Conservation (phyloP, 2,888 invertebrate species). For the Sinodicranocentrus sp. region DNA sequence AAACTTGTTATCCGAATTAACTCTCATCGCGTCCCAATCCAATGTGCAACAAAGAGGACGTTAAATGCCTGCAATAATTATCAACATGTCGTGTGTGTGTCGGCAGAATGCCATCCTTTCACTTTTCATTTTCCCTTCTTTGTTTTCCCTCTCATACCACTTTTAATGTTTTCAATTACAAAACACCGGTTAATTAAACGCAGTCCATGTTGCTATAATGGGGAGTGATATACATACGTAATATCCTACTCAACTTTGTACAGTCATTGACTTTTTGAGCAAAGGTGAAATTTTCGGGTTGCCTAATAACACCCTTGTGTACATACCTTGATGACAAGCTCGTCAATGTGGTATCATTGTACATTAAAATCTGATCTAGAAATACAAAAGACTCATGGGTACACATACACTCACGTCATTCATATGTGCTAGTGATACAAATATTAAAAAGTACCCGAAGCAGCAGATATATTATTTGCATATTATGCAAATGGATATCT, state of each 20-base stretch:
- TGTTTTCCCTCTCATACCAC: slow-evolving; percentile 5
- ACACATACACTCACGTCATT: too few relatives aligned
- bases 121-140: not conserved
- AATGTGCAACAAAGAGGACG: not conserved
- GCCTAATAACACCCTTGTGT: too few relatives aligned
- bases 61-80: not conserved
- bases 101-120: not conserved
- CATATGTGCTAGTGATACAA: too few relatives aligned
- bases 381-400: not conserved
- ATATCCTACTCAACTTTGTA: too few relatives aligned
- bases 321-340: too few relatives aligned
- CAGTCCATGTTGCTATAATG: not conserved
- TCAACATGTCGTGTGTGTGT: not conserved
- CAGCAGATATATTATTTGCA: too few relatives aligned
- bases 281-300: too few relatives aligned
- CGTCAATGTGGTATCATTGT: not conserved
- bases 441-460: too few relatives aligned
- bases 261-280: not conserved
- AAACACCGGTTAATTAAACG: slow-evolving; percentile 28
- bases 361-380: not conserved
- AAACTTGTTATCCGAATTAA: slow-evolving; percentile 43
- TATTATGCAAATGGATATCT: too few relatives aligned
- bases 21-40: slow-evolving; percentile 29
- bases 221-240: too few relatives aligned
- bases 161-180: slow-evolving; percentile 32